Evolutionary conservation across 2,797 vertebrate species (phyloP), one percentile per base, ranked within the genome.

Genomic region (Amazona finschi): DNA sequence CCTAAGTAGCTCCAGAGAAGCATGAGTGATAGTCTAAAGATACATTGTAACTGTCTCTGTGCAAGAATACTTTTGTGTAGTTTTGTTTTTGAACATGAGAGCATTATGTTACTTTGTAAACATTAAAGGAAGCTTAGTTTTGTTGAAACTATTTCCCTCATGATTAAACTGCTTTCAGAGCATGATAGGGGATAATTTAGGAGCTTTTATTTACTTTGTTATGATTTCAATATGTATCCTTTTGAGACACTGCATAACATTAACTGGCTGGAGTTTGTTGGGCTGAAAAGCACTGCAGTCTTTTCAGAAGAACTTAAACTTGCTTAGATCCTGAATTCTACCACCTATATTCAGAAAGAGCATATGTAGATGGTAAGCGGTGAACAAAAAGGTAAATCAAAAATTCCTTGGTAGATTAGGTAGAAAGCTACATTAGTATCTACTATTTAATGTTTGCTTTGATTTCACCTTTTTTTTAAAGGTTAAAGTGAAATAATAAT

Each of bases 281-380:
- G 9, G 28, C 72, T 83, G 44, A 72, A 69, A 70, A 90, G 33
- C 27, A 41, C 39, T 77, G 33, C 21, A 39, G 30, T 60, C 24
- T 38, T 87, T 62, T n/a, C 11, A 31, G 9, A 83, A 52, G 36
- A 67, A n/a, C 2, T 30, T n/a, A 44, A 43, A 16, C 19, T 84
- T 53, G 1, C 15, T 36, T 43, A 81, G 52, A 36, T 84, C 44
- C 30, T 25, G 28, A 30, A 21, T 76, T 50, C 60, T 21, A 16
- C 38, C 36, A 36, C 11, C 14, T 67, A 9, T 27, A 1, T 72
- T 90, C 38, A 58, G n/a, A 55, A 73, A 57, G 20, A 55, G 10
- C 2, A 0, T 43, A 8, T 65, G 20, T 17, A 21, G 16, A 61
- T 16, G n/a, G 25, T 33, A 13, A n/a, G 21, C 9, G 8, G 4